Evolutionary conservation across 2,888 invertebrate species (phyloP).

Genomic region (Lepidochrysops patricia): DNA sequence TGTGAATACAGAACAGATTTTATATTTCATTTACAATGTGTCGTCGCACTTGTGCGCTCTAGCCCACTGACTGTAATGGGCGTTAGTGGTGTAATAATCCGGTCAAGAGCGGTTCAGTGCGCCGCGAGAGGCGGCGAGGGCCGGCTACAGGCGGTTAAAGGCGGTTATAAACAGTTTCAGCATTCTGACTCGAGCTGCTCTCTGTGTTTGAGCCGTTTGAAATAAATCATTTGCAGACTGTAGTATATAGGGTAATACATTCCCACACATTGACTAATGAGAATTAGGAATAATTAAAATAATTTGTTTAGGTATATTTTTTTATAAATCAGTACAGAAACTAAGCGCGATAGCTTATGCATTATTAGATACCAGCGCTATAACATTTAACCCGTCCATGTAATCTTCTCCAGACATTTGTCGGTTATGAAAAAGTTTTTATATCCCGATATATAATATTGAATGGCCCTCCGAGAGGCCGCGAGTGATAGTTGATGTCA

Average conservation of each 20-base stretch:
- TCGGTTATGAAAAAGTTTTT: neutral
- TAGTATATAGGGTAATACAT: too few relatives aligned
- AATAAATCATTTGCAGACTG: too few relatives aligned
- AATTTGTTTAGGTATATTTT: too few relatives aligned
- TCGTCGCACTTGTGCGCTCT: neutral
- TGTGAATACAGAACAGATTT: neutral
- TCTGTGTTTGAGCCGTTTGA: too few relatives aligned
- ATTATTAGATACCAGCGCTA: neutral
- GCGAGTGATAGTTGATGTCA: neutral
- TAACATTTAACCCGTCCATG: neutral
- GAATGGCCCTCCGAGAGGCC: neutral
- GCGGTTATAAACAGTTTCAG: neutral
- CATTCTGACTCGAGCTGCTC: too few relatives aligned
- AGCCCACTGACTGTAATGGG: neutral
- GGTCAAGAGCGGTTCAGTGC: neutral
- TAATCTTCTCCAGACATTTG: neutral
- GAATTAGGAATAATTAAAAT: too few relatives aligned
- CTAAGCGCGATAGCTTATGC: too few relatives aligned
- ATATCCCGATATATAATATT: neutral
- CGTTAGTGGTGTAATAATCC: neutral
- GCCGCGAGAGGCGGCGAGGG: neutral
- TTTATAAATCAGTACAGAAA: too few relatives aligned
- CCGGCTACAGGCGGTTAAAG: neutral
- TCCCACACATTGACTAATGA: too few relatives aligned
- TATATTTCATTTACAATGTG: neutral